Evolutionary conservation across 1,140 invertebrate genomes (phyloP), one percentile per base, ranked within the genome.

Genomic region (Drosophila pseudoananassae): DNA sequence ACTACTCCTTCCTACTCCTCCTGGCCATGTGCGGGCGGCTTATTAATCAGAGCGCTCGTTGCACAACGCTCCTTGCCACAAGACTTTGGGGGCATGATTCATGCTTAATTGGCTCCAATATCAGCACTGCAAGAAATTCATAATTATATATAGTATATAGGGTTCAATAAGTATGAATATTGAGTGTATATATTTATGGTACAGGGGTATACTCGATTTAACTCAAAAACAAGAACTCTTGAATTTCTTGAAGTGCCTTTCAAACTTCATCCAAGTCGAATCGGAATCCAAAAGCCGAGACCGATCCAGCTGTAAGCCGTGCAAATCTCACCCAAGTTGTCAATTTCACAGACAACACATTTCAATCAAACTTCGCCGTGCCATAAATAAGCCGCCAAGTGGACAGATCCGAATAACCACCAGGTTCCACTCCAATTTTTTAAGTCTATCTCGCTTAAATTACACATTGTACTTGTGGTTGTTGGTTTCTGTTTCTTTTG

Each of bases 251-350:
- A 7, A 46, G 43, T 46, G 43, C 17, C 7, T 17, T 20, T 10
- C 2, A 9, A 17, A 46, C 17, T 46, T 17, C 43, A 46, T 46
- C 15, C 43, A 46, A 46, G 8, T 7, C 17, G 43, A 46, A 46
- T 46, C 43, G 15, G 20, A 46, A 20, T 20, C 43, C 63, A 31
- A 46, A 36, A 9, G n/a, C 29, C 52, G 40, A 29, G 43, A 47
- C 65, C 65, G 25, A 45, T 54, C 51, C 75, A 66, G 51, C 74
- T 63, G 53, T 58, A 73, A 58, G 51, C 72, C 63, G 68, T 78
- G 73, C 78, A 89, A 89, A 89, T 89, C 84, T 90, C 76, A 89
- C 80, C 84, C 79, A 89, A 75, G 84, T 89, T 89, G 85, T 89
- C 84, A 89, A 89, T 89, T 89, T 74, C 70, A 49, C 57, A 79